phyloP scores from a whole-genome alignment of 2,888 invertebrate species.

The Metalampra italica region DNA sequence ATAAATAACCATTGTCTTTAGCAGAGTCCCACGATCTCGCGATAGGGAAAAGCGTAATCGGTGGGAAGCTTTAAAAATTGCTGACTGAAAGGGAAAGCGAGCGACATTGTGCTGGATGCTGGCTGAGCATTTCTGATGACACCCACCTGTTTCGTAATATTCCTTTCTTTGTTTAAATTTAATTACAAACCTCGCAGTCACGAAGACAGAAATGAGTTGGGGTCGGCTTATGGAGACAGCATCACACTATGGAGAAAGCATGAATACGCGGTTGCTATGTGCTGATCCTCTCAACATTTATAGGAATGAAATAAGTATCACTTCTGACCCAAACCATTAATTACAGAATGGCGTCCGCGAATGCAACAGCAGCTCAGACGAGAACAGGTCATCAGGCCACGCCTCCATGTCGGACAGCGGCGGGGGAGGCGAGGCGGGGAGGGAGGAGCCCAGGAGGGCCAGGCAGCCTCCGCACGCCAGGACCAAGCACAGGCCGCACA shows the following conservation, averaged over 20 bases:
- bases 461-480: slow-evolving; percentile 82
- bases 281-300: too few relatives aligned
- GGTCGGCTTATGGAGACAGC: too few relatives aligned
- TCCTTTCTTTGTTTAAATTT: not conserved
- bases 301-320: too few relatives aligned
- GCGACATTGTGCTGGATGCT: slow-evolving; percentile 46
- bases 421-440: slow-evolving; percentile 72
- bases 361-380: slow-evolving; percentile 91
- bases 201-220: too few relatives aligned
- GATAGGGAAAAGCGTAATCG: slow-evolving; percentile 71
- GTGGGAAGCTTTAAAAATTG: slow-evolving; percentile 60
- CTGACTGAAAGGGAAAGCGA: slow-evolving; percentile 61
- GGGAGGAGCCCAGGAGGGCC: slow-evolving; percentile 77
- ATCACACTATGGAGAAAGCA: too few relatives aligned
- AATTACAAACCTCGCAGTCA: too few relatives aligned
- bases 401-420: slow-evolving; percentile 97
- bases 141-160: slow-evolving; percentile 26
- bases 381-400: slow-evolving; percentile 94
- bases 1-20: slow-evolving; percentile 63
- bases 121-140: slow-evolving; percentile 18
- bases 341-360: slow-evolving; percentile 81
- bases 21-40: slow-evolving; percentile 66
- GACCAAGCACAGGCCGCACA: slow-evolving; percentile 81
- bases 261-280: too few relatives aligned
- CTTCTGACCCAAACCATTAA: too few relatives aligned